These are phyloP conservation scores for Sicus ferrugineus DNA, from an alignment of 2,888 invertebrate species.

Conservation along the genomic window DNA sequence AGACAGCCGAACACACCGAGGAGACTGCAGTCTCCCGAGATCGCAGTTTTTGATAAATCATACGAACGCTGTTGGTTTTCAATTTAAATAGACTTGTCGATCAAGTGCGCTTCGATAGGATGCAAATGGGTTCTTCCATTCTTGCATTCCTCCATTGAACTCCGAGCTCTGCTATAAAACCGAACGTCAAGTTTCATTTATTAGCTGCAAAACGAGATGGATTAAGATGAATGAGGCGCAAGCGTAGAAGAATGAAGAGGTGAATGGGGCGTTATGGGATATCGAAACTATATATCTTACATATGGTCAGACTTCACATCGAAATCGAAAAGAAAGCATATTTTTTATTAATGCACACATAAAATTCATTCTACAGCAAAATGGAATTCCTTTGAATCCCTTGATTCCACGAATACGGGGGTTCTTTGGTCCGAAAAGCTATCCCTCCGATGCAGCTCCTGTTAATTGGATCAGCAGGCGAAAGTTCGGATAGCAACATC, in stretches of 20 bases:
- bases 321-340: too few relatives aligned
- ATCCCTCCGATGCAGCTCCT: neutral
- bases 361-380: too few relatives aligned
- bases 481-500: neutral
- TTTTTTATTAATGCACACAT: too few relatives aligned
- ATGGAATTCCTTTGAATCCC: too few relatives aligned
- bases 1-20: conserved; percentile 6
- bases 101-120: conserved; percentile 28
- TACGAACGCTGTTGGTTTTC: conserved; percentile 24
- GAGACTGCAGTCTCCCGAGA: neutral
- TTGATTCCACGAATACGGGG: neutral
- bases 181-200: neutral
- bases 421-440: neutral
- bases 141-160: neutral
- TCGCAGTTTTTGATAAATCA: conserved; percentile 24
- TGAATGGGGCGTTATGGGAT: too few relatives aligned
- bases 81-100: conserved; percentile 42
- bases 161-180: too few relatives aligned
- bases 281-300: too few relatives aligned
- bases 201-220: neutral
- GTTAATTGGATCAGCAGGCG: neutral
- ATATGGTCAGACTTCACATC: too few relatives aligned
- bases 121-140: neutral
- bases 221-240: neutral
- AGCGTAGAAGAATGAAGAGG: too few relatives aligned